Evolutionary conservation across 2,888 invertebrate species (phyloP).

Genomic region (Sisyra nigra): DNA sequence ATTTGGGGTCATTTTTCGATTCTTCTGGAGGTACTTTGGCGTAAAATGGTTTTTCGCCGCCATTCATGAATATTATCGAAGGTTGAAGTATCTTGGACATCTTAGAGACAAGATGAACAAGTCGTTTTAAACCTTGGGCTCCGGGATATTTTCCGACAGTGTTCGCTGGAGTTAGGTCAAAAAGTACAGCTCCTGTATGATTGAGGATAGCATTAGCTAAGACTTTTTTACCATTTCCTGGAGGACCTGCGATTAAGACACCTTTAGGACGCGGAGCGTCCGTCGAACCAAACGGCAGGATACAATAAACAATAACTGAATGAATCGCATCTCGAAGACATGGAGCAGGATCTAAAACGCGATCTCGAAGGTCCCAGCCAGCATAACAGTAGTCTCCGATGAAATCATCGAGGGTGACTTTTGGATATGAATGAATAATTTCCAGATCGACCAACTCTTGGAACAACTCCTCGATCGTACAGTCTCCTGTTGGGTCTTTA

Average conservation of each 20-base stretch:
- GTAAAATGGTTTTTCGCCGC: conserved; percentile 37
- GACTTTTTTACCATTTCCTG: conserved; percentile 51
- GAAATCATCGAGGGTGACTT: conserved; percentile 40
- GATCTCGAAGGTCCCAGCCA: conserved; percentile 32
- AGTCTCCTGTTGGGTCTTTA: conserved; percentile 30
- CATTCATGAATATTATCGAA: conserved; percentile 37
- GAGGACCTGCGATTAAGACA: conserved; percentile 53
- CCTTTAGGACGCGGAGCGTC: conserved; percentile 28
- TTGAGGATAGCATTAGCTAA: conserved; percentile 57
- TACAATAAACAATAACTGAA: conserved; percentile 39
- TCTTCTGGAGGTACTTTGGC: conserved; percentile 28
- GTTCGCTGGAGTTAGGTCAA: conserved; percentile 43
- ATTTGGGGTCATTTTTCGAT: conserved; percentile 29
- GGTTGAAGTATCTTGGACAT: conserved; percentile 42
- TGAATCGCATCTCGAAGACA: conserved; percentile 42
- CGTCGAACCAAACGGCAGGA: conserved; percentile 33
- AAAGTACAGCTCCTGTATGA: conserved; percentile 44
- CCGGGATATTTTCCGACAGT: conserved; percentile 39
- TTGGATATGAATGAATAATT: conserved; percentile 48
- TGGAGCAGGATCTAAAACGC: conserved; percentile 29
- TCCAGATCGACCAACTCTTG: conserved; percentile 52
- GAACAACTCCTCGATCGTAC: conserved; percentile 46
- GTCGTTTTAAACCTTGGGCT: conserved; percentile 41
- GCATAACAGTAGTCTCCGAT: conserved; percentile 52
- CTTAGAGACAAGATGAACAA: conserved; percentile 43